Percentiles rank a stretch among this genome's conserved stretches.
These are phyloP conservation scores for Acanthopagrus latus DNA, from an alignment of 2,797 vertebrate species.

Conservation along the genomic window DNA sequence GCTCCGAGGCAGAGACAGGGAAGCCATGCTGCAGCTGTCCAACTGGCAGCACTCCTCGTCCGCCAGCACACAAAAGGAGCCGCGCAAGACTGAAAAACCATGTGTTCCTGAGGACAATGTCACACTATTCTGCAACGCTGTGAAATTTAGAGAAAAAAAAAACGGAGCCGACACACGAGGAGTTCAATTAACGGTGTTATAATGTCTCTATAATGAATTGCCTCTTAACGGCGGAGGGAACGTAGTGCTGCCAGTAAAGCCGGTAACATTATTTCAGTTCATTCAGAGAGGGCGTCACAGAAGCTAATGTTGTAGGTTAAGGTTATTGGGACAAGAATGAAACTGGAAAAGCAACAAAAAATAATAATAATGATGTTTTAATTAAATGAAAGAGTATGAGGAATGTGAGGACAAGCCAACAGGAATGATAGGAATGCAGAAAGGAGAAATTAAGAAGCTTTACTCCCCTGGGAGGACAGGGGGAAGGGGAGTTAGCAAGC, in stretches of 20 bases:
- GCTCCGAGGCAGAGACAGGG: conserved; percentile 42
- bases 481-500: conserved; percentile 1
- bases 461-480: accelerated
- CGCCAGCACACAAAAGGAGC: conserved; percentile 78
- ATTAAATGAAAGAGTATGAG: not conserved
- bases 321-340: not conserved
- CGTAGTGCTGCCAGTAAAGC: not conserved
- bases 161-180: not conserved
- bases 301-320: not conserved
- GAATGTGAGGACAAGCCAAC: no score
- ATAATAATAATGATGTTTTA: not conserved
- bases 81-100: conserved; percentile 26
- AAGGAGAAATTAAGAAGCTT: not conserved
- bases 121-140: not conserved
- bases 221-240: not conserved
- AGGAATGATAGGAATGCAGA: not conserved
- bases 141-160: not conserved
- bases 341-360: not conserved
- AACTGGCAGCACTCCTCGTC: conserved; percentile 56
- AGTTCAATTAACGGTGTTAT: not conserved
- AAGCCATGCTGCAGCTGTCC: conserved; percentile 75
- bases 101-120: conserved; percentile 47
- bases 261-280: not conserved
- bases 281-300: not conserved
- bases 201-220: not conserved